Percentiles rank a stretch among this genome's conserved stretches.
Conservation (phyloP, 2,888 invertebrate species). For the Synergus umbraculus region DNA sequence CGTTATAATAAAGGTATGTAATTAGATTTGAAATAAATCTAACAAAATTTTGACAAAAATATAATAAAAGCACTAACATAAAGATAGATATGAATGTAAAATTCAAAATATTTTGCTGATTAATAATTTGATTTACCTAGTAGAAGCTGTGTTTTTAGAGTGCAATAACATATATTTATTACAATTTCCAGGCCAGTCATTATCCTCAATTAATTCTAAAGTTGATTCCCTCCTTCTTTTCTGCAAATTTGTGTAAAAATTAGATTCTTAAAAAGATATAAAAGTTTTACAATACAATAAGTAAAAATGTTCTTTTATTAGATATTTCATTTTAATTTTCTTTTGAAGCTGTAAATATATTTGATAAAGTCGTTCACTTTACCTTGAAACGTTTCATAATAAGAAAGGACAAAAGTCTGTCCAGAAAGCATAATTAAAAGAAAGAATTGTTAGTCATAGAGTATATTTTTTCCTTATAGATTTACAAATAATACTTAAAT, state of each 20-base stretch:
- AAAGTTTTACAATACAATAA: not conserved
- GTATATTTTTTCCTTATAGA: not conserved
- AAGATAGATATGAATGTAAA: not conserved
- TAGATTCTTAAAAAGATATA: not conserved
- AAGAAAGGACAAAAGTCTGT: constrained; percentile 24
- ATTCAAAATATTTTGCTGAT: not conserved
- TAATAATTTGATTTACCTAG: constrained; percentile 27
- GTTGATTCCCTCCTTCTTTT: constrained; percentile 10
- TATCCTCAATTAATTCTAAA: constrained; percentile 17
- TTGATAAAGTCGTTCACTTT: constrained; percentile 4
- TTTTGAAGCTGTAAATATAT: not conserved
- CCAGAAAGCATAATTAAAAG: constrained; percentile 17
- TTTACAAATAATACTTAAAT: not conserved
- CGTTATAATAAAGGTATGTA: not conserved
- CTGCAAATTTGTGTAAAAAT: not conserved
- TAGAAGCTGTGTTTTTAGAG: constrained; percentile 24
- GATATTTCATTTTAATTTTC: not conserved
- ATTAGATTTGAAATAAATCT: not conserved
- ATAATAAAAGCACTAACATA: not conserved
- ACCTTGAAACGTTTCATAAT: constrained; percentile 37
- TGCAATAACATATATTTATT: constrained; percentile 18
- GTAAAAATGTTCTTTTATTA: not conserved
- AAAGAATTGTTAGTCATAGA: constrained; percentile 10
- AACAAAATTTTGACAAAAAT: not conserved
- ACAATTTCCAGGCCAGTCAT: constrained; percentile 31